Evolutionary conservation across 2,888 invertebrate species (phyloP).

Genomic region (Clivina fossor): DNA sequence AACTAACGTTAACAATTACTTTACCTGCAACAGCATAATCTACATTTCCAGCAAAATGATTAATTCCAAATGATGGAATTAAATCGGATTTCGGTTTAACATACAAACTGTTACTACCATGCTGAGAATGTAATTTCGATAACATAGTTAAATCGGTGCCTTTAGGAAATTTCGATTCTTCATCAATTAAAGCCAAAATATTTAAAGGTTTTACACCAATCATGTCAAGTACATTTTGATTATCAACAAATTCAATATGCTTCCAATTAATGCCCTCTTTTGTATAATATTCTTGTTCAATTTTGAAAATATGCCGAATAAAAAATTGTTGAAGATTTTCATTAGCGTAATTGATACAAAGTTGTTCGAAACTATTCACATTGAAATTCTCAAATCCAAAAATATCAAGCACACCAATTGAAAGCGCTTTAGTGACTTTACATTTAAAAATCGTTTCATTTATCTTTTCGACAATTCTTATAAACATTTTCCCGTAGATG

Average conservation of each 20-base stretch:
- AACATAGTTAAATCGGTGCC: slow-evolving; percentile 87
- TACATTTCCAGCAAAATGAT: slow-evolving; percentile 92
- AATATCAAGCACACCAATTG: slow-evolving; percentile 92
- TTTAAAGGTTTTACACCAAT: slow-evolving; percentile 86
- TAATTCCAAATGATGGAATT: slow-evolving; percentile 81
- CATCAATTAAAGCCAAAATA: slow-evolving; percentile 89
- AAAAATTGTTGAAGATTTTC: slow-evolving; percentile 97
- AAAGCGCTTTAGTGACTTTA: slow-evolving; percentile 61
- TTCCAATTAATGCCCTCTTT: slow-evolving; percentile 89
- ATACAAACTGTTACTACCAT: slow-evolving; percentile 75
- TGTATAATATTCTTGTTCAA: slow-evolving; percentile 92
- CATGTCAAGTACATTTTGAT: slow-evolving; percentile 86
- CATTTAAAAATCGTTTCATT: slow-evolving; percentile 80
- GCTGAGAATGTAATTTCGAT: slow-evolving; percentile 81
- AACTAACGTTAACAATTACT: too few relatives aligned
- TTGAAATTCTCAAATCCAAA: slow-evolving; percentile 97
- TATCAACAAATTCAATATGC: slow-evolving; percentile 88
- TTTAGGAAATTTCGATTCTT: slow-evolving; percentile 85
- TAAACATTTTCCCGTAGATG: slow-evolving; percentile 88
- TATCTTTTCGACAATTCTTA: slow-evolving; percentile 86
- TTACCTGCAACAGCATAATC: slow-evolving; percentile 80
- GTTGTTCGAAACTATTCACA: slow-evolving; percentile 89
- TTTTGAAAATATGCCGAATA: slow-evolving; percentile 91
- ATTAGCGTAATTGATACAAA: slow-evolving; percentile 96
- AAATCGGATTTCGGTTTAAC: slow-evolving; percentile 85